These are phyloP conservation scores for Syncerus caffer DNA, from an alignment of 2,797 vertebrate genomes.

Conservation along the genomic window DNA sequence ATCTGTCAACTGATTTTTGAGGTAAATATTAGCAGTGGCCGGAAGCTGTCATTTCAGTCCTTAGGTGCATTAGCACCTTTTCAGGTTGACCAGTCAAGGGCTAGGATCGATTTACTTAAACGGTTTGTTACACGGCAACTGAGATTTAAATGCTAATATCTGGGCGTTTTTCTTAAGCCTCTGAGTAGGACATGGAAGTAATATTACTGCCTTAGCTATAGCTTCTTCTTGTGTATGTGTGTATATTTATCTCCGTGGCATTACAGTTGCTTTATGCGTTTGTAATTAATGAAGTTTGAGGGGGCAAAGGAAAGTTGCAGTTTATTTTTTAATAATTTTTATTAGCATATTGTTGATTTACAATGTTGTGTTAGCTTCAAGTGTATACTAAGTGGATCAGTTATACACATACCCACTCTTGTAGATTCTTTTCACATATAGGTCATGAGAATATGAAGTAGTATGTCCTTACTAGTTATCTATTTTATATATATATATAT, in stretches of 20 bases:
- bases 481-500: not conserved
- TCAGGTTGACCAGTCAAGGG: not conserved
- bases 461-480: not conserved
- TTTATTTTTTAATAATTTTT: not conserved
- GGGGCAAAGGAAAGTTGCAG: not conserved
- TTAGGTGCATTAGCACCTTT: not conserved
- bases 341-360: not conserved
- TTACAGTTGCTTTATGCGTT: not conserved
- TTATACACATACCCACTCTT: not conserved
- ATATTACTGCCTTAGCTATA: not conserved
- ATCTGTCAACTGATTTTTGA: not conserved
- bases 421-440: not conserved
- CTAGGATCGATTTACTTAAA: not conserved
- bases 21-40: constrained; percentile 14
- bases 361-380: not conserved
- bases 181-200: not conserved
- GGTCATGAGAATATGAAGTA: not conserved
- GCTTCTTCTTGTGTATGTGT: not conserved
- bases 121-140: not conserved
- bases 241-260: not conserved
- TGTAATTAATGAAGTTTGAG: not conserved
- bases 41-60: not conserved
- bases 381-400: not conserved
- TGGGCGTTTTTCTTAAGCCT: not conserved
- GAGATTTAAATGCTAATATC: not conserved